Evolutionary conservation across 2,888 invertebrate species (phyloP).

Genomic region (Plebejus anna): DNA sequence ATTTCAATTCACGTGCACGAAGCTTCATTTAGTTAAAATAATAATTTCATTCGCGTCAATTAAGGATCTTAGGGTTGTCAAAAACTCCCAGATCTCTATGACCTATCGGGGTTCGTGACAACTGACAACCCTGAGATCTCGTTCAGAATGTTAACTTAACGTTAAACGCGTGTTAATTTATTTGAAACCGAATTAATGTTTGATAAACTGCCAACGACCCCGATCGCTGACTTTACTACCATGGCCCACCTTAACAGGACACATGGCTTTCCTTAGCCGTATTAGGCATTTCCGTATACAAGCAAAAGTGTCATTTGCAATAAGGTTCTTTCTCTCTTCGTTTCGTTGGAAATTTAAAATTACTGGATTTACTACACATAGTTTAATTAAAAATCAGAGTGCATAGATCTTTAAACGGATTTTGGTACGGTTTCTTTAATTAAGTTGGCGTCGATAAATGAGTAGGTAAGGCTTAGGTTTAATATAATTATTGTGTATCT

Average conservation of each 20-base stretch:
- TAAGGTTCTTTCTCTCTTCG: not conserved
- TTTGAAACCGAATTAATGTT: slow-evolving; percentile 23
- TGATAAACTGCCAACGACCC: slow-evolving; percentile 13
- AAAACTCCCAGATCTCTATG: too few species aligned
- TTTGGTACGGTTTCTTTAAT: too few species aligned
- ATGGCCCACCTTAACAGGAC: slow-evolving; percentile 9
- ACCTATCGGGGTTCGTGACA: not conserved
- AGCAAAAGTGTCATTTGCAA: not conserved
- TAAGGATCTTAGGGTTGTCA: not conserved
- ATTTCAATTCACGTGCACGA: too few species aligned
- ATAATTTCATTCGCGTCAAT: not conserved
- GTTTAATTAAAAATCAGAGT: too few species aligned
- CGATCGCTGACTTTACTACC: slow-evolving; percentile 14
- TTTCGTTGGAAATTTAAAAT: too few species aligned
- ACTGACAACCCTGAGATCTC: not conserved
- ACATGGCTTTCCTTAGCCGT: slow-evolving; percentile 1
- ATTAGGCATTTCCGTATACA: slow-evolving; percentile 12
- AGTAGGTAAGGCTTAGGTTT: too few species aligned
- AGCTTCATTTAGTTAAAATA: not conserved
- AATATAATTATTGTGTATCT: too few species aligned
- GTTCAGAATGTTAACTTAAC: slow-evolving; percentile 8
- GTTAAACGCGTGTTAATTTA: not conserved
- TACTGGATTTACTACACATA: too few species aligned
- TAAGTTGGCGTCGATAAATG: too few species aligned
- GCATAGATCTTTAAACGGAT: too few species aligned